phyloP scores from a whole-genome alignment of 1,140 invertebrate species.

The Papilio aristodemus region DNA sequence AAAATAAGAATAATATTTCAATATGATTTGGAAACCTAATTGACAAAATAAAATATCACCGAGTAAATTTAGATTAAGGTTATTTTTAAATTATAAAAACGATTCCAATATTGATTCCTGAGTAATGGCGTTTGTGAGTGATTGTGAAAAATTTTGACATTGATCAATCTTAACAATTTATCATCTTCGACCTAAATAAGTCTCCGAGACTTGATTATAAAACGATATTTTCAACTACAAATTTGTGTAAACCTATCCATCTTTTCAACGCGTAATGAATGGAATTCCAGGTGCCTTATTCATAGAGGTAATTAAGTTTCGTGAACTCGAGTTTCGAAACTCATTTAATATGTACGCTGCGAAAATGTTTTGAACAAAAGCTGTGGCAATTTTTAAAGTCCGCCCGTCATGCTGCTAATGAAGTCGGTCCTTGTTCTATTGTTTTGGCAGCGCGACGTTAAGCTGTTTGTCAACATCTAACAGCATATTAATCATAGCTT shows the following conservation, averaged over 20 bases:
- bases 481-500: conserved; percentile 29
- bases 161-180: too few relatives aligned
- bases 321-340: conserved; percentile 17
- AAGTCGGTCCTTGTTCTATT: conserved; percentile 31
- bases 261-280: conserved; percentile 13
- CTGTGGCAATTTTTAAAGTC: conserved; percentile 31
- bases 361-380: conserved; percentile 24
- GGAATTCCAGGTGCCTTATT: conserved; percentile 22
- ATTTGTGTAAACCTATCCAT: not conserved
- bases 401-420: conserved; percentile 23
- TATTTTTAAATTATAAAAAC: too few relatives aligned
- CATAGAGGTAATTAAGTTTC: conserved; percentile 20
- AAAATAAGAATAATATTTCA: too few relatives aligned
- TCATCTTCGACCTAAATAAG: not conserved
- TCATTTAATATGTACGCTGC: conserved; percentile 19
- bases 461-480: conserved; percentile 33
- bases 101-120: too few relatives aligned
- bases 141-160: too few relatives aligned
- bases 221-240: not conserved
- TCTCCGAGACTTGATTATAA: not conserved
- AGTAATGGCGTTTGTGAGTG: not conserved
- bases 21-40: too few relatives aligned
- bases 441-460: conserved; percentile 28
- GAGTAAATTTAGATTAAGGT: too few relatives aligned
- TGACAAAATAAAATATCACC: too few relatives aligned